phyloP scores from a whole-genome alignment of 1,140 invertebrate genomes.

The Frieseomelitta varia region DNA sequence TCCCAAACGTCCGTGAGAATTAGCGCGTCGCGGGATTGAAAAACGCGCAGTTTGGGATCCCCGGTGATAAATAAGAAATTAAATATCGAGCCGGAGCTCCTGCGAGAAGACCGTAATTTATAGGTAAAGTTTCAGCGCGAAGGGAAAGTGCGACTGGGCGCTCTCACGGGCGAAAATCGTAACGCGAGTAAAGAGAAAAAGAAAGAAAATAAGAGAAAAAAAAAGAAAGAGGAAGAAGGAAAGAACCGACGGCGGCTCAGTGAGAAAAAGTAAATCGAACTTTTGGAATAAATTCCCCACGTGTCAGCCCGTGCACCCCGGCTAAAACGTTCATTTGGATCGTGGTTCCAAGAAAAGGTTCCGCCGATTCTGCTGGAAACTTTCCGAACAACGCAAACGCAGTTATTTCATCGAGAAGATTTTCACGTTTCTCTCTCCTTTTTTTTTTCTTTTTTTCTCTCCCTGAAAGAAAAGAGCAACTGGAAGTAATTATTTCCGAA shows the following conservation, averaged over 20 bases:
- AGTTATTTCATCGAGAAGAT: not conserved
- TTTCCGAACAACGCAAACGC: not conserved
- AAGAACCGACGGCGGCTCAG: not conserved
- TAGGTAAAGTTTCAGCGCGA: slow-evolving; percentile 38
- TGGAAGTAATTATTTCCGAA: too few relatives aligned
- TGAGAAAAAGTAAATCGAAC: slow-evolving; percentile 29
- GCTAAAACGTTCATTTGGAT: slow-evolving; percentile 4
- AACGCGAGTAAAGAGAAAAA: not conserved
- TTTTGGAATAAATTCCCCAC: slow-evolving; percentile 28
- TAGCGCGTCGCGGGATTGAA: not conserved
- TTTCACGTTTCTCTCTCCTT: not conserved
- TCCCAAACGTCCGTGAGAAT: slow-evolving; percentile 9
- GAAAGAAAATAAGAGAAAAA: too few relatives aligned
- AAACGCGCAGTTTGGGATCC: not conserved
- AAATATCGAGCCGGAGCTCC: slow-evolving; percentile 26
- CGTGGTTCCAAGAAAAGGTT: not conserved
- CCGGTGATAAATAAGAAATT: slow-evolving; percentile 48
- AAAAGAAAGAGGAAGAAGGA: not conserved
- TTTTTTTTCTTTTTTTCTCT: not conserved
- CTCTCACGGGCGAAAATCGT: slow-evolving; percentile 23
- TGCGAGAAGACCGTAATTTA: slow-evolving; percentile 22
- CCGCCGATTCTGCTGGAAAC: not conserved
- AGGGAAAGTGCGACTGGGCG: slow-evolving; percentile 11
- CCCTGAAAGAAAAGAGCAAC: too few relatives aligned
- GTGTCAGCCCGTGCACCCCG: not conserved